These are phyloP conservation scores for Heteromormyrus szaboi DNA, from an alignment of 2,797 vertebrate genomes.

Conservation along the genomic window DNA sequence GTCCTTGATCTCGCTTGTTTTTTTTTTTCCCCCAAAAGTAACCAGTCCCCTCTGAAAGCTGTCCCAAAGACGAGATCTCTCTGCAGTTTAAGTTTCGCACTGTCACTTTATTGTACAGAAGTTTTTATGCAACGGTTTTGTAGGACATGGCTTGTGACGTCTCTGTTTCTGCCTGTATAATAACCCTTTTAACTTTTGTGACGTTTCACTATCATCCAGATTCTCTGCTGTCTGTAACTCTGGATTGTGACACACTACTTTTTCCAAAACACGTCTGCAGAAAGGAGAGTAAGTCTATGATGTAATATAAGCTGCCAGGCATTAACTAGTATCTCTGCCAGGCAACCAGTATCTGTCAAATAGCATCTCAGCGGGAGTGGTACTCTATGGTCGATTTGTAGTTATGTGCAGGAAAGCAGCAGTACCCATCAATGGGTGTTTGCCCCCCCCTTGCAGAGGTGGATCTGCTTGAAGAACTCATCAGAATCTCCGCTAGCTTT, in stretches of 20 bases:
- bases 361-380: not conserved
- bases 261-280: not conserved
- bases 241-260: not conserved
- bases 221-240: not conserved
- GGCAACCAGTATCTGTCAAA: not conserved
- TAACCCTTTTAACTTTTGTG: not conserved
- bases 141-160: not conserved
- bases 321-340: not conserved
- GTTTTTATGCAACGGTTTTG: constrained; percentile 15
- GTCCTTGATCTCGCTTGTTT: constrained; percentile 27
- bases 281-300: not conserved
- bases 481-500: not conserved
- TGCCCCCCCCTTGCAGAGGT: not conserved
- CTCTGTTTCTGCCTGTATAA: not conserved
- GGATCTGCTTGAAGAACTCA: not conserved
- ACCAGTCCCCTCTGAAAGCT: constrained; percentile 15
- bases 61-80: constrained; percentile 35
- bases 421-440: not conserved
- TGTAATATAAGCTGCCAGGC: not conserved
- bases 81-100: constrained; percentile 49
- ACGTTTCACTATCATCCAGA: not conserved
- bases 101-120: constrained; percentile 57
- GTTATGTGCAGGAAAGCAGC: too few species aligned
- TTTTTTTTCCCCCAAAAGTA: constrained; percentile 22
- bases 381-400: not conserved